Base-by-base conservation (phyloP, 2,888 invertebrate genomes). In the Cacoxenus indagator region DNA sequence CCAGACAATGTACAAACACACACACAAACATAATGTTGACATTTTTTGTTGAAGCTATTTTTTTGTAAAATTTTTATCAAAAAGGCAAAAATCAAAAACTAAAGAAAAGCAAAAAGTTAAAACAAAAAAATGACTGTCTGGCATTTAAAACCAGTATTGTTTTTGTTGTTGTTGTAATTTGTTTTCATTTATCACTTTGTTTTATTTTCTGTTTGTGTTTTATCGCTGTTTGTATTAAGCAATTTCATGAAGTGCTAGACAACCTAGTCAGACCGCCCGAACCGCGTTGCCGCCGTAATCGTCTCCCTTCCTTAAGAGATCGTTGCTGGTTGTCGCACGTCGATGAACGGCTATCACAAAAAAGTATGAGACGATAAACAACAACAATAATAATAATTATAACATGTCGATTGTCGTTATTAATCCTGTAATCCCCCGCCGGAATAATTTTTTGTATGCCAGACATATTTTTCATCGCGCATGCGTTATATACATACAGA, bases 21-120 rank as follows among this genome's bases (percentile, higher is more conserved):
- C 54, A 66, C 59, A 70, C 68, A 69, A 72, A 68, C 65, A 68
- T 29, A 67, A 71, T 72, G 78, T 74, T 83, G 82, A 76, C 83
- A 80, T 78, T 73, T 77, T 77, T 70, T 62, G 22, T 62, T 22
- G 43, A 19, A 2, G 59, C 67, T 66, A 67, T 67, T 29, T 64
- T 26, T 37, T 5, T 24, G 45, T 24, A 6, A n/a, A n/a, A n/a
- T 27, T 46, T 45, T 64, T 45, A 14, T 26, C 73, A 27, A 74
- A 62, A 51, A 17, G 43, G 22, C 22, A n/a, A 59, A 29, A 27
- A 29, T 46, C 31, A 61, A 4, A 55, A 37, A 45, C 31, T 8
- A 37, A 37, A 37, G 8, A 37, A 37, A 37, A 37, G 37, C 37
- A 14, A 37, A 37, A 37, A 37, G 37, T 5, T 2, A 11, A 37